A percentile compares a stretch with the other conserved stretches of the same genome.
phyloP scores from a whole-genome alignment of 2,888 invertebrate species.

The Cryptocephalus moraei region DNA sequence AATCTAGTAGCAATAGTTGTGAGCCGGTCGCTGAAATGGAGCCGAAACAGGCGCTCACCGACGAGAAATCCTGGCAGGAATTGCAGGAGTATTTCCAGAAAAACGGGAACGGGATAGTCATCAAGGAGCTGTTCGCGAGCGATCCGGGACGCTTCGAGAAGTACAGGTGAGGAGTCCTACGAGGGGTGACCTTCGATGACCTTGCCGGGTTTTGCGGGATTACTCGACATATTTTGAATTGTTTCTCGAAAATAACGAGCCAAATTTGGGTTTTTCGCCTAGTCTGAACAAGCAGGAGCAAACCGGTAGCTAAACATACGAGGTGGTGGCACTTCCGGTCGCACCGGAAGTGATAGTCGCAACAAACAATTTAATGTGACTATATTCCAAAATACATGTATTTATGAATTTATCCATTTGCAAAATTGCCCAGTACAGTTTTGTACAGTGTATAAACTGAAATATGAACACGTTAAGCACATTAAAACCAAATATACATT shows the following conservation, averaged over 20 bases:
- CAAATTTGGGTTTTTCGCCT: neutral
- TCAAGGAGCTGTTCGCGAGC: slow-evolving; percentile 70
- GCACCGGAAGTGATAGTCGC: too few species aligned
- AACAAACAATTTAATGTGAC: too few species aligned
- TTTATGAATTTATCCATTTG: too few species aligned
- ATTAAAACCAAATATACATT: too few species aligned
- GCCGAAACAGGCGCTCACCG: slow-evolving; percentile 43
- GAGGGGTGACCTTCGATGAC: slow-evolving; percentile 12
- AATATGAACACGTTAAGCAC: too few species aligned
- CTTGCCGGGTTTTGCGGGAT: slow-evolving; percentile 1
- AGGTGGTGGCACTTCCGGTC: too few species aligned
- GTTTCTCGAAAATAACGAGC: neutral
- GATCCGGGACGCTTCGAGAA: slow-evolving; percentile 78
- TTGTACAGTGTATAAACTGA: too few species aligned
- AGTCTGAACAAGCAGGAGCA: neutral
- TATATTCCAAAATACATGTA: too few species aligned
- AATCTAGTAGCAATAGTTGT: neutral
- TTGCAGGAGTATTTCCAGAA: slow-evolving; percentile 63
- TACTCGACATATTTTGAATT: neutral
- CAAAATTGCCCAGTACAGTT: too few species aligned
- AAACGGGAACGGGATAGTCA: slow-evolving; percentile 65
- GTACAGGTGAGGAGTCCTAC: slow-evolving; percentile 60
- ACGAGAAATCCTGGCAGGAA: slow-evolving; percentile 64
- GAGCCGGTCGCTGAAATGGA: slow-evolving; percentile 36
- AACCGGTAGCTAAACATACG: neutral